Evolutionary conservation across 2,888 invertebrate genomes (phyloP).

Genomic region (Altica lythri): DNA sequence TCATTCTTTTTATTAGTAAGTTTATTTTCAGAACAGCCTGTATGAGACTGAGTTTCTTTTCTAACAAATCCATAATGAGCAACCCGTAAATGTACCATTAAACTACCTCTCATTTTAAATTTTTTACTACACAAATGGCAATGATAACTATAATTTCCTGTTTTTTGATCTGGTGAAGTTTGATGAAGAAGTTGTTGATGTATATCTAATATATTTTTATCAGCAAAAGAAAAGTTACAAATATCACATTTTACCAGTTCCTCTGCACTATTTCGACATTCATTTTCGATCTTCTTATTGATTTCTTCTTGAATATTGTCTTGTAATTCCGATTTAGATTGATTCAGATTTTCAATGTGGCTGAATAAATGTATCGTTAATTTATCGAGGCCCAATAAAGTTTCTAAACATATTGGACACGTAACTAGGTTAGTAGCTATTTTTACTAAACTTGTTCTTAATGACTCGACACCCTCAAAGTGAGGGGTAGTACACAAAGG

Average conservation of each 20-base stretch:
- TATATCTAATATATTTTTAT: slow-evolving; percentile 71
- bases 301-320: slow-evolving; percentile 35
- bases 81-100: slow-evolving; percentile 77
- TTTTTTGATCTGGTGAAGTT: slow-evolving; percentile 51
- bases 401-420: slow-evolving; percentile 80
- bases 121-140: slow-evolving; percentile 80
- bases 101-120: slow-evolving; percentile 80
- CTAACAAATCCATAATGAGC: slow-evolving; percentile 69
- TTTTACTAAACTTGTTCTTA: slow-evolving; percentile 73
- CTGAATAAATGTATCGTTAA: slow-evolving; percentile 82
- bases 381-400: slow-evolving; percentile 77
- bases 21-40: background rate
- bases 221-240: slow-evolving; percentile 74
- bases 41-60: background rate
- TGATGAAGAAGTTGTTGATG: slow-evolving; percentile 74
- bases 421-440: slow-evolving; percentile 75
- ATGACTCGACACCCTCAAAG: slow-evolving; percentile 71
- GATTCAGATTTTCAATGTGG: slow-evolving; percentile 12
- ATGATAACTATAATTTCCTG: slow-evolving; percentile 59
- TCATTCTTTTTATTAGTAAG: background rate
- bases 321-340: slow-evolving; percentile 1
- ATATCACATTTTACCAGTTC: slow-evolving; percentile 63
- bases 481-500: slow-evolving; percentile 77
- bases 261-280: slow-evolving; percentile 1
- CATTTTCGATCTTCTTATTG: slow-evolving; percentile 44